Evolutionary conservation across 1,140 invertebrate species (phyloP), one percentile per base, ranked within the genome.

Genomic region (Eueides isabella): DNA sequence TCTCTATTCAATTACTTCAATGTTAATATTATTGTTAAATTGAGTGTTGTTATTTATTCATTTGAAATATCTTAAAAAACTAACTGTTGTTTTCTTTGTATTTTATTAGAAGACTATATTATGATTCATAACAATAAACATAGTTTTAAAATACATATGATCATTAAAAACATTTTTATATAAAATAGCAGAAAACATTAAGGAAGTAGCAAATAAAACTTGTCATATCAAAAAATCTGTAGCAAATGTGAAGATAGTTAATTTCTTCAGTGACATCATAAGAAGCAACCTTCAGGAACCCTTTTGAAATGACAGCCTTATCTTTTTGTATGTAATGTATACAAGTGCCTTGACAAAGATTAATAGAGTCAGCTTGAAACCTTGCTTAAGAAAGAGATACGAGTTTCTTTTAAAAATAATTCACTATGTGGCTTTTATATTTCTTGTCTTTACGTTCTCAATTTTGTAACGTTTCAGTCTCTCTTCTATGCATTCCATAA

Each of bases 261-360:
- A 55, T 55, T 48, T 55, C 3, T 55, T 12, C 48, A 23, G 48
- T 3, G 48, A 55, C 48, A 55, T 26, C 23, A 55, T 55, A 55
- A 55, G 48, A 55, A 55, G n/a, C 41, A 44, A 55, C 48, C 48
- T 55, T 55, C 48, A 55, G 48, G 23, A 55, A 26, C 48, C 48
- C 48, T 55, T 55, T 55, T 55, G 23, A 55, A 23, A 11, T 19
- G 16, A 23, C 44, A 55, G n/a, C 48, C 23, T 55, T 55, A 55
- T 55, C 48, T 55, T 55, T 55, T 55, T 55, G 48, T 55, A 55
- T 55, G 23, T 55, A 55, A 55, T 55, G 19, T 55, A 55, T 55
- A 55, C 48, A 19, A 55, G 0, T 55, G 48, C 19, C 48, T 55
- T 55, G 48, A 55, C 48, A 55, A 55, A 55, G 48, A 55, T 55